Percentiles rank a stretch among this genome's conserved stretches.
phyloP scores from a whole-genome alignment of 64 coral and sea anemone species.

The Cladopsammia gracilis region DNA sequence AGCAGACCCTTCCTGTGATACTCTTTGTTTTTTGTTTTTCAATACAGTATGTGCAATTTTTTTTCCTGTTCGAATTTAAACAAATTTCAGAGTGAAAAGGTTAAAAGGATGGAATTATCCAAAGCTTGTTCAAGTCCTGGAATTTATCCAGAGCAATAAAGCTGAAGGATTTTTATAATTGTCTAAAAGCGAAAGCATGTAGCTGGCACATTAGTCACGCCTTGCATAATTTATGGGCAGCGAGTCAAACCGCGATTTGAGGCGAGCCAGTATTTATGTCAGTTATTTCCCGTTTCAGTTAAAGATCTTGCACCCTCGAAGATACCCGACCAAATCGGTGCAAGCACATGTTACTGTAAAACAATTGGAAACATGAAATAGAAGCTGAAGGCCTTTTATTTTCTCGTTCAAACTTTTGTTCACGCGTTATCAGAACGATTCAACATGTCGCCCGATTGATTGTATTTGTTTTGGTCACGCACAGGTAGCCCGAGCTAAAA shows the following conservation, averaged over 20 bases:
- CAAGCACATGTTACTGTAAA: background rate
- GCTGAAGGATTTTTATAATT: background rate
- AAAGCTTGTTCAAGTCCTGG: background rate
- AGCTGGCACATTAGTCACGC: background rate
- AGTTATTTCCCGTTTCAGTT: background rate
- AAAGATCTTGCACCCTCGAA: background rate
- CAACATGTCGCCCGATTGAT: too few species aligned
- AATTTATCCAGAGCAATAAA: background rate
- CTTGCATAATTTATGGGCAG: background rate
- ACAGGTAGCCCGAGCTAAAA: too few species aligned
- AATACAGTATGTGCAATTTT: too few species aligned
- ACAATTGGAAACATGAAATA: background rate
- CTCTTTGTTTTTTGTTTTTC: too few species aligned
- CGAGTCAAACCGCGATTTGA: conserved; percentile 27
- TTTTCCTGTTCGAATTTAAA: too few species aligned
- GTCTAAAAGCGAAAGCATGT: background rate
- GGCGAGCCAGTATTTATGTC: background rate
- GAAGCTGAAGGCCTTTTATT: too few species aligned
- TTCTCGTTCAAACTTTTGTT: background rate
- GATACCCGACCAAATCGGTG: background rate
- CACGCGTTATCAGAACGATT: background rate
- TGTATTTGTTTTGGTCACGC: too few species aligned
- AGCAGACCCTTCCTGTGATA: too few species aligned
- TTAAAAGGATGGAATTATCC: background rate
- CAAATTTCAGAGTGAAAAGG: background rate